Percentiles rank a stretch among this genome's conserved stretches.
Evolutionary conservation across 2,113 vertebrate species (phyloP).

Genomic region (Phalacrocorax brasilianus): DNA sequence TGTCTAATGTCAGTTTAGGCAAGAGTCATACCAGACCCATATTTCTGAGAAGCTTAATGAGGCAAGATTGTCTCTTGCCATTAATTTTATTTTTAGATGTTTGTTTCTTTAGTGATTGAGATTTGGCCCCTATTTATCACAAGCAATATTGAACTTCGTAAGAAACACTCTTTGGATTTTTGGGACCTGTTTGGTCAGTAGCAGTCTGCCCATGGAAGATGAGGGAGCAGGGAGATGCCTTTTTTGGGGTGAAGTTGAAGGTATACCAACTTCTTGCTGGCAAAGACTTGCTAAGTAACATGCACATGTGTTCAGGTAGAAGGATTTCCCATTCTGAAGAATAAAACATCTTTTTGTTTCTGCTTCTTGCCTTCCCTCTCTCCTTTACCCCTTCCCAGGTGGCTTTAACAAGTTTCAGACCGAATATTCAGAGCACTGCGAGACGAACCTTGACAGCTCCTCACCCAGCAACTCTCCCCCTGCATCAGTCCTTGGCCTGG

Average conservation of each 20-base stretch:
- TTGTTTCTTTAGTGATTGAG: not conserved
- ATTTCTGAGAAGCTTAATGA: not conserved
- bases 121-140: not conserved
- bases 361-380: not conserved
- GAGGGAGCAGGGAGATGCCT: not conserved
- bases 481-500: conserved; percentile 88
- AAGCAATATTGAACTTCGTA: not conserved
- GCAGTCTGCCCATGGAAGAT: not conserved
- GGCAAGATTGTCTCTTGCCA: not conserved
- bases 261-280: not conserved
- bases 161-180: not conserved
- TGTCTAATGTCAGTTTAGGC: not conserved
- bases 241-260: not conserved
- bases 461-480: conserved; percentile 92
- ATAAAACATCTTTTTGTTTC: not conserved
- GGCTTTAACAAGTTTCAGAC: conserved; percentile 98
- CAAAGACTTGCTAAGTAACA: not conserved
- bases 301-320: not conserved
- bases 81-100: not conserved
- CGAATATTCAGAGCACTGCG: conserved; percentile 94
- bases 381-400: conserved; percentile 73
- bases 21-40: not conserved
- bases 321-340: not conserved
- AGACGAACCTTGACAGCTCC: conserved; percentile 91
- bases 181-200: not conserved